Base-by-base conservation (phyloP, 53 echinoderm and acorn worm species). In the Temnopleurus reevesii region DNA sequence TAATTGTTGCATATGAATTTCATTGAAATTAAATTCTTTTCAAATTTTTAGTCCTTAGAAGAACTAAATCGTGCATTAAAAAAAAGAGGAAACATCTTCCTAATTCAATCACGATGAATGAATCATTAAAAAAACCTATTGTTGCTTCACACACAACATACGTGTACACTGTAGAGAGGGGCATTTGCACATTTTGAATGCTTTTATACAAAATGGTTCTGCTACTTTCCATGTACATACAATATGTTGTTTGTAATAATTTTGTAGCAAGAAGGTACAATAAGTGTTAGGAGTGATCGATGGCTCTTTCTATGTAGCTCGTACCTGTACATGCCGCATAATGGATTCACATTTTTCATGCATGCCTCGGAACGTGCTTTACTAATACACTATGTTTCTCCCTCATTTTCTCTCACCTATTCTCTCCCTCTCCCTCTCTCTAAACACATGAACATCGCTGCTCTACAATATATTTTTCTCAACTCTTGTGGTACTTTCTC, bases 321-420 rank as follows among this genome's bases (percentile, higher is more conserved):
- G 65, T 46, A 19, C 26, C 15, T 47, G 46, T n/a, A n/a, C n/a
- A n/a, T n/a, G n/a, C n/a, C n/a, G 47, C 49, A 79, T 49, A 79
- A 79, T 79, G 49, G 79, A 79, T 79, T 79, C 26, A 79, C 79
- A 49, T 47, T 79, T 46, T 79, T 19, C 17, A 49, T 79, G 79
- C 49, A 49, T 79, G 79, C 79, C 49, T 27, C 27, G 29, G 46
- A 79, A 79, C 79, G 46, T 79, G 79, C 45, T 33, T 66, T 38
- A 77, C 53, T 15, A 8, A 10, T 15, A 10, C 53, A 10, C 9
- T 15, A 8, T 51, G 8, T 51, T 15, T 15, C 53, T 15, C 53
- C 53, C 53, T 51, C 53, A 10, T 15, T 51, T 15, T 51, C 53
- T 51, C 53, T 51, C 53, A 10, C 8, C 53, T 15, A 10, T 15